Percentiles rank a stretch among this genome's conserved stretches.
Conservation (phyloP, 2,797 vertebrate species). For the Oreortyx pictus region DNA sequence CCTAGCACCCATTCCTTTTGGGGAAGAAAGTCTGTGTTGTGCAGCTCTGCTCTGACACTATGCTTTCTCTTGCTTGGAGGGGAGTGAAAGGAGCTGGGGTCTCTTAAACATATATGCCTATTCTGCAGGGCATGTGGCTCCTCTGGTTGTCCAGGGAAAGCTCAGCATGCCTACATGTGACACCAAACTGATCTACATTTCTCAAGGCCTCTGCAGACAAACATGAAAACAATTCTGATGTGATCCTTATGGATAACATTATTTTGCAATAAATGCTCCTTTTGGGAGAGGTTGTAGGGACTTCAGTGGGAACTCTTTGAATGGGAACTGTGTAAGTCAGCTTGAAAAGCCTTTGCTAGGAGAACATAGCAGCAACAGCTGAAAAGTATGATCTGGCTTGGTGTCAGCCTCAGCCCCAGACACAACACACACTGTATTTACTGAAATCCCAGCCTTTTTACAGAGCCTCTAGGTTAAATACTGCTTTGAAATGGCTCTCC, state of each 20-base stretch:
- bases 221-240: not conserved
- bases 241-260: not conserved
- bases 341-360: not conserved
- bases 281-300: not conserved
- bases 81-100: not conserved
- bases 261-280: not conserved
- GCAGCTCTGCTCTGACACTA: not conserved
- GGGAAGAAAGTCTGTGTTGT: not conserved
- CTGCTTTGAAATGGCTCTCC: not conserved
- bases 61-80: not conserved
- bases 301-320: not conserved
- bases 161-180: not conserved
- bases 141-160: not conserved
- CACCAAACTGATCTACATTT: not conserved
- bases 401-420: not conserved
- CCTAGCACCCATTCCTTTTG: fast-evolving
- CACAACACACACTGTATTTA: not conserved
- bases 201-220: not conserved
- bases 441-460: not conserved
- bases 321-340: not conserved
- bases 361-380: not conserved
- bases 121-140: not conserved
- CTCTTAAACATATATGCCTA: not conserved
- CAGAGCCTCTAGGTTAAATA: constrained; percentile 1
- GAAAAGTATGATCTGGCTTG: not conserved